A percentile compares a stretch with the other conserved stretches of the same genome.
These are phyloP conservation scores for Coluber constrictor DNA, from an alignment of 2,797 vertebrate species.

Conservation along the genomic window DNA sequence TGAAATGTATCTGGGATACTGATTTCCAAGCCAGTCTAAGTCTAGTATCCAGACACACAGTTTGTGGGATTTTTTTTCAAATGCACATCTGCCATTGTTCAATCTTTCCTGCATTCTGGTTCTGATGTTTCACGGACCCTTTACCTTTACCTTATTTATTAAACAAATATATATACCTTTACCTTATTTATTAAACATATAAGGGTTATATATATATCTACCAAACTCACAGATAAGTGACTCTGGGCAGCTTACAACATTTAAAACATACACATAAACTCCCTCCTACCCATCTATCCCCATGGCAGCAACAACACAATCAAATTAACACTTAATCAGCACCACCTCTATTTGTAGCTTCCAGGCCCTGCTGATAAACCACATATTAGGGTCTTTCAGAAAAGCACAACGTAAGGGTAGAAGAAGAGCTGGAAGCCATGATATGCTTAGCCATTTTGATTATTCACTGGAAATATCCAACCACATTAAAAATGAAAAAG, in stretches of 20 bases:
- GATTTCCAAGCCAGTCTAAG: background rate
- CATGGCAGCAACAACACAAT: too few species aligned
- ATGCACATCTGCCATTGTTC: background rate
- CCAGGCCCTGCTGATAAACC: too few species aligned
- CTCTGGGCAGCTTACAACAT: too few species aligned
- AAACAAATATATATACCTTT: too few species aligned
- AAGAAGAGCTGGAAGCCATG: background rate
- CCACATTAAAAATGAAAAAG: background rate
- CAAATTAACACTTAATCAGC: too few species aligned
- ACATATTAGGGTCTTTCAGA: too few species aligned
- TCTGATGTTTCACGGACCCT: background rate
- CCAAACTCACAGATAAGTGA: too few species aligned
- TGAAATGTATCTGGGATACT: background rate
- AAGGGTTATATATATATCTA: too few species aligned
- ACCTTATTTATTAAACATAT: background rate
- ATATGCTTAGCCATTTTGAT: background rate
- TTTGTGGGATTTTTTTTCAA: background rate
- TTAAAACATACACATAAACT: too few species aligned
- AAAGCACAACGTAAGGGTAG: too few species aligned
- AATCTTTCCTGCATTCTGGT: background rate
- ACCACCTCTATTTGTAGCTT: too few species aligned
- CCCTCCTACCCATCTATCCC: too few species aligned
- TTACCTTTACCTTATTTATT: background rate
- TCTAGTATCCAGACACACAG: background rate
- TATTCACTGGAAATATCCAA: background rate